Evolutionary conservation across 2,888 invertebrate species (phyloP).

Genomic region (Drosophila quasianomalipes): DNA sequence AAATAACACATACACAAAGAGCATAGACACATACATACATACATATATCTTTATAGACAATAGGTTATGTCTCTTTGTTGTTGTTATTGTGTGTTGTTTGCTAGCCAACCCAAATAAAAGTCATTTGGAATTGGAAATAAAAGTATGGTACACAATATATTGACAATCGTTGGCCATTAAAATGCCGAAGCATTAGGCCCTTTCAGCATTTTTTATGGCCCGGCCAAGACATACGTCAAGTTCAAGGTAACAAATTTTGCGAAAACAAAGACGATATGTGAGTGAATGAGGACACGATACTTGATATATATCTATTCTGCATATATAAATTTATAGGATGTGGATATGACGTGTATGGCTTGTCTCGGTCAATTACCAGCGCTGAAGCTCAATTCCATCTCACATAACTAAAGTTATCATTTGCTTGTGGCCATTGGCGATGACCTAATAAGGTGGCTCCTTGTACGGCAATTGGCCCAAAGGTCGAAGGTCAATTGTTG

Average conservation of each 20-base stretch:
- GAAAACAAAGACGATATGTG: constrained; percentile 4
- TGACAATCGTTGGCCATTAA: constrained; percentile 74
- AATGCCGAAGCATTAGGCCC: constrained; percentile 58
- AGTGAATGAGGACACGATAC: not conserved
- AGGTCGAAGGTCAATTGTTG: constrained; percentile 27
- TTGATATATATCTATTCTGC: not conserved
- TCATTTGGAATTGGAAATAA: constrained; percentile 43
- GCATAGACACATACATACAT: not conserved
- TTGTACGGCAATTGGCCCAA: constrained; percentile 16
- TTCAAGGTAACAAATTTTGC: constrained; percentile 66
- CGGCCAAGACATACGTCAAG: constrained; percentile 53
- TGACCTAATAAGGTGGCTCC: constrained; percentile 7
- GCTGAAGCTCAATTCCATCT: constrained; percentile 27
- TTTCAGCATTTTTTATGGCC: constrained; percentile 52
- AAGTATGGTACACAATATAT: constrained; percentile 60
- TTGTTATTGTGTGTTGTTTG: constrained; percentile 25
- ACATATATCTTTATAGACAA: constrained; percentile 34
- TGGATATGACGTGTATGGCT: constrained; percentile 3
- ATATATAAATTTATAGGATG: not conserved
- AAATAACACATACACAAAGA: constrained; percentile 20
- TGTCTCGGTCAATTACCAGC: constrained; percentile 34
- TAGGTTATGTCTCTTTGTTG: constrained; percentile 36
- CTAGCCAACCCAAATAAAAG: constrained; percentile 26
- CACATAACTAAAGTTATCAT: constrained; percentile 14
- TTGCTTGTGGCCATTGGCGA: constrained; percentile 10